Evolutionary conservation across 2,797 vertebrate genomes (phyloP).

Genomic region (Yasuhikotakia modesta): DNA sequence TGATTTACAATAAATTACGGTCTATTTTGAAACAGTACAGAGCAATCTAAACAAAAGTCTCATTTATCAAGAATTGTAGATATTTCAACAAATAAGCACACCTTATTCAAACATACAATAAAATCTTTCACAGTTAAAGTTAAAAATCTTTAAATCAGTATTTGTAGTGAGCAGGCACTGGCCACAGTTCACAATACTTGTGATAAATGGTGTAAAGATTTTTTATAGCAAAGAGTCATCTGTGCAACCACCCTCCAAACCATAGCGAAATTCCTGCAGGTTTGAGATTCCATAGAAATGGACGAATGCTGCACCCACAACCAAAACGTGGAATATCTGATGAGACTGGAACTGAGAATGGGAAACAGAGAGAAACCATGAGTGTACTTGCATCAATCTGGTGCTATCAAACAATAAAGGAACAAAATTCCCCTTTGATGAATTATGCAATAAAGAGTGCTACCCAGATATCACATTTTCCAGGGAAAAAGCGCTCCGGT

Average conservation of each 20-base stretch:
- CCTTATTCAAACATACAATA: conserved; percentile 44
- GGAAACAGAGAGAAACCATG: not conserved
- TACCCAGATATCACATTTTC: conserved; percentile 99
- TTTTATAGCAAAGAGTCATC: conserved; percentile 93
- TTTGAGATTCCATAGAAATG: conserved; percentile 98
- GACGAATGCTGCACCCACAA: conserved; percentile 92
- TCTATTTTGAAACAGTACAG: conserved; percentile 11
- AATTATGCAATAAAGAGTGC: conserved; percentile 58
- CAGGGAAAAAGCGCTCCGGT: conserved; percentile 96
- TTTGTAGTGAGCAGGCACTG: conserved; percentile 74
- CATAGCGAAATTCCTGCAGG: conserved; percentile 94
- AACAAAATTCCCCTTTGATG: not conserved
- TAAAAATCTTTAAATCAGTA: conserved; percentile 53
- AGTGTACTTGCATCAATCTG: not conserved
- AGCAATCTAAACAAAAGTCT: conserved; percentile 30
- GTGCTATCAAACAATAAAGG: not conserved
- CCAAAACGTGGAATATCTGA: conserved; percentile 96
- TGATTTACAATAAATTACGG: conserved; percentile 21
- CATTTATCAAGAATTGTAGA: conserved; percentile 33
- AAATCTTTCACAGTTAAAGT: conserved; percentile 39
- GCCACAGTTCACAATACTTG: conserved; percentile 71
- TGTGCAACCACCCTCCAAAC: conserved; percentile 93
- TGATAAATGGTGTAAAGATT: not conserved
- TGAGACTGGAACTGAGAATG: conserved; percentile 89
- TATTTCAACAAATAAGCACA: conserved; percentile 45